Percentiles rank a stretch among this genome's conserved stretches.
These are phyloP conservation scores for Cremastinae sp. DNA, from an alignment of 2,888 invertebrate genomes.

Conservation along the genomic window DNA sequence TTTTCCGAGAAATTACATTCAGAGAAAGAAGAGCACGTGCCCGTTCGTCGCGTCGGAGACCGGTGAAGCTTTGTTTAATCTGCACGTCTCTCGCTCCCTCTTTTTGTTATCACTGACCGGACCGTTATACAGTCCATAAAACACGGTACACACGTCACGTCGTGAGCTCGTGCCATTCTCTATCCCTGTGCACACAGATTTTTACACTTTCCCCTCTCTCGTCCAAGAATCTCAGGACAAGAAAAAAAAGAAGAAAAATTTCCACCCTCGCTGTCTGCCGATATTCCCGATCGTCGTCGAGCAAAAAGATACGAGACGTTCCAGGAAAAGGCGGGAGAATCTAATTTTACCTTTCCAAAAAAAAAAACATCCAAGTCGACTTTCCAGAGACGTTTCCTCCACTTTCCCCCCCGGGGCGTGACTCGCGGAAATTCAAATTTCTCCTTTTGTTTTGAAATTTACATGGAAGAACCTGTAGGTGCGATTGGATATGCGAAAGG, in stretches of 20 bases:
- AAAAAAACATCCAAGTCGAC: too few species aligned
- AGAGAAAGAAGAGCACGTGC: constrained; percentile 37
- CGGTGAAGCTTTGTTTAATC: constrained; percentile 56
- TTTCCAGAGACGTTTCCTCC: constrained; percentile 3
- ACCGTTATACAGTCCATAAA: constrained; percentile 29
- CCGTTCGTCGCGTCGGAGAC: constrained; percentile 32
- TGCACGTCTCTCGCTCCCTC: constrained; percentile 28
- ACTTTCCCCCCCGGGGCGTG: constrained; percentile 35
- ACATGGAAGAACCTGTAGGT: constrained; percentile 18
- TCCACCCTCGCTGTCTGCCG: constrained; percentile 35
- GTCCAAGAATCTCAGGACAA: constrained; percentile 3
- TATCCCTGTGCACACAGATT: constrained; percentile 63
- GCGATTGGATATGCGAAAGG: constrained; percentile 40
- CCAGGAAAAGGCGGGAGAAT: background rate
- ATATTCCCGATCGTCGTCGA: constrained; percentile 17
- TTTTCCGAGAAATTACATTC: constrained; percentile 65
- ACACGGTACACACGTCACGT: constrained; percentile 46
- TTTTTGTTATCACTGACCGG: constrained; percentile 56
- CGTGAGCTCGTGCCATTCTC: constrained; percentile 56
- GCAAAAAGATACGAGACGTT: constrained; percentile 22
- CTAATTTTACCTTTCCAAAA: background rate
- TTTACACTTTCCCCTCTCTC: constrained; percentile 41
- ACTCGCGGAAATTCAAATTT: constrained; percentile 24
- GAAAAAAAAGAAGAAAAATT: too few species aligned
- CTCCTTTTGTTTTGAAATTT: background rate